Conservation (phyloP, 1,140 invertebrate genomes). For the Diprion similis region DNA sequence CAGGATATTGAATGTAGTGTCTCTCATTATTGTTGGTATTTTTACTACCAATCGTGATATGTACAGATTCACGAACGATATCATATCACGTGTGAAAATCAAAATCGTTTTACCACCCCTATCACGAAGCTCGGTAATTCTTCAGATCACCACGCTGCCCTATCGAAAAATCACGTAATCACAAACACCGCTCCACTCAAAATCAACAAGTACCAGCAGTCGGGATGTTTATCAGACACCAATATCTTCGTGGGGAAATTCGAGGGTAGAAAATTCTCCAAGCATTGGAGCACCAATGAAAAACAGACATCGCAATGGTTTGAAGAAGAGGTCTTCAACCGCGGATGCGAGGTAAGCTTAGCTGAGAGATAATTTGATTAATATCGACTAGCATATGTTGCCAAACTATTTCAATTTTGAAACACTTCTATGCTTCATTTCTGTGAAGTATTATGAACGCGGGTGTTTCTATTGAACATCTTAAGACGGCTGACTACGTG, state of each 20-base stretch:
- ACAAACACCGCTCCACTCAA: not conserved
- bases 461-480: too few species aligned
- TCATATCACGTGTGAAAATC: too few species aligned
- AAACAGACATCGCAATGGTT: constrained; percentile 34
- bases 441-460: too few species aligned
- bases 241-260: not conserved
- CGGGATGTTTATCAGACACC: not conserved
- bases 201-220: not conserved
- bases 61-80: too few species aligned
- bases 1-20: too few species aligned
- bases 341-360: constrained; percentile 22
- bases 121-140: not conserved
- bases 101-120: too few species aligned
- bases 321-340: constrained; percentile 31
- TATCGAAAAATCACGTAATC: not conserved
- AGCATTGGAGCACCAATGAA: constrained; percentile 17
- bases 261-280: not conserved
- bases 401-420: too few species aligned
- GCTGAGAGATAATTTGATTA: not conserved
- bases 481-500: too few species aligned
- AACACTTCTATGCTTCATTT: too few species aligned
- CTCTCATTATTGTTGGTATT: too few species aligned
- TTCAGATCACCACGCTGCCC: not conserved
- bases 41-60: too few species aligned
- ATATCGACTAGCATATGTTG: not conserved